phyloP scores from a whole-genome alignment of 2,797 vertebrate genomes.

The Lagorchestes hirsutus region DNA sequence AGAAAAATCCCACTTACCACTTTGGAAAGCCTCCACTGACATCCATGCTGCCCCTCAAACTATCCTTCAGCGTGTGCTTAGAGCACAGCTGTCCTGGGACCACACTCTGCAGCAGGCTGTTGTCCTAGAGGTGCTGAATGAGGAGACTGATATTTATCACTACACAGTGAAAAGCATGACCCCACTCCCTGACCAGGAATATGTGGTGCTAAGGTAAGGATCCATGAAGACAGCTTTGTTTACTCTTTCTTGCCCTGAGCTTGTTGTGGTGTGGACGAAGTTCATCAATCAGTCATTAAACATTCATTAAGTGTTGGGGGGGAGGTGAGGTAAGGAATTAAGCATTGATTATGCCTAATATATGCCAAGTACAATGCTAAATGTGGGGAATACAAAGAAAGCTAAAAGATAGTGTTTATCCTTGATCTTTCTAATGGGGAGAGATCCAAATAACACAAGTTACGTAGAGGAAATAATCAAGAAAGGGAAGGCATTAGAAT shows the following conservation, averaged over 20 bases:
- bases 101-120: slow-evolving; percentile 79
- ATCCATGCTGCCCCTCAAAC: slow-evolving; percentile 85
- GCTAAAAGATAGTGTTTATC: not conserved
- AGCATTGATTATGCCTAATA: not conserved
- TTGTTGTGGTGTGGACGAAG: not conserved
- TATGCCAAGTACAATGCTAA: not conserved
- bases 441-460: not conserved
- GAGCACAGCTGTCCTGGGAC: slow-evolving; percentile 87
- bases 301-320: not conserved
- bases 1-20: slow-evolving; percentile 84
- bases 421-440: not conserved
- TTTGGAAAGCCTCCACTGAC: slow-evolving; percentile 85
- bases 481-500: not conserved
- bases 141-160: slow-evolving; percentile 86
- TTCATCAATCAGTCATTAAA: not conserved
- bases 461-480: not conserved
- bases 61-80: slow-evolving; percentile 86
- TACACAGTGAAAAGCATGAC: slow-evolving; percentile 83
- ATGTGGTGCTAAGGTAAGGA: slow-evolving; percentile 88
- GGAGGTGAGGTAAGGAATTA: not conserved
- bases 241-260: not conserved
- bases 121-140: slow-evolving; percentile 85
- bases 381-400: not conserved
- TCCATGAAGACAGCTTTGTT: not conserved
- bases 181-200: slow-evolving; percentile 82